A percentile compares a stretch with the other conserved stretches of the same genome.
Evolutionary conservation across 2,797 vertebrate genomes (phyloP).

Genomic region (Poeciliopsis gracilis): DNA sequence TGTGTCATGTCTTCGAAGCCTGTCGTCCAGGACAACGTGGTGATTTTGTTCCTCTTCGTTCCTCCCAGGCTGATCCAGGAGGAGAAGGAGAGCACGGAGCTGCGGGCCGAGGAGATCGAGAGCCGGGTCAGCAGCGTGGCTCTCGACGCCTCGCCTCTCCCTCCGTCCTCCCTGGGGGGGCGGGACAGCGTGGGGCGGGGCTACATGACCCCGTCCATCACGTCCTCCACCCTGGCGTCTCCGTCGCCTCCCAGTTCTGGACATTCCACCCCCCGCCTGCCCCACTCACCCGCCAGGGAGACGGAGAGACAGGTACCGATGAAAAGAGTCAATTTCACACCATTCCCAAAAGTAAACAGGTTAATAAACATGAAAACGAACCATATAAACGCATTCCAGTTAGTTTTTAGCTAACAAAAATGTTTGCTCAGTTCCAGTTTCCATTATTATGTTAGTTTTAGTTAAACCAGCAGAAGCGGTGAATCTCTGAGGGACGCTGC

Average conservation of each 20-base stretch:
- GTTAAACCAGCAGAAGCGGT: neutral
- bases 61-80: slow-evolving; percentile 88
- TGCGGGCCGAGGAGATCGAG: slow-evolving; percentile 91
- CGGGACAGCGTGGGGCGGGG: slow-evolving; percentile 82
- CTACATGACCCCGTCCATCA: slow-evolving; percentile 89
- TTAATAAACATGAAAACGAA: no score
- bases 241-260: slow-evolving; percentile 92
- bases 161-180: slow-evolving; percentile 81
- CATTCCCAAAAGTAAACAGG: no score
- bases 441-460: no score
- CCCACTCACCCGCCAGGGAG: slow-evolving; percentile 89
- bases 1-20: no score
- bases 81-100: slow-evolving; percentile 92
- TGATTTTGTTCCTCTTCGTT: neutral
- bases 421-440: no score
- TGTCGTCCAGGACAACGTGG: no score
- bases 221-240: slow-evolving; percentile 90
- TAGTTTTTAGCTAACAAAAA: no score
- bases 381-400: no score
- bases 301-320: slow-evolving; percentile 81
- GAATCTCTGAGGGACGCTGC: neutral
- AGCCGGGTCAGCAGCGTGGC: slow-evolving; percentile 90
- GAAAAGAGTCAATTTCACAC: no score
- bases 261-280: slow-evolving; percentile 89
- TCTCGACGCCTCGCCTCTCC: slow-evolving; percentile 80